Conservation (phyloP, 1,140 invertebrate species). For the Stratiolaelaps scimitus region DNA sequence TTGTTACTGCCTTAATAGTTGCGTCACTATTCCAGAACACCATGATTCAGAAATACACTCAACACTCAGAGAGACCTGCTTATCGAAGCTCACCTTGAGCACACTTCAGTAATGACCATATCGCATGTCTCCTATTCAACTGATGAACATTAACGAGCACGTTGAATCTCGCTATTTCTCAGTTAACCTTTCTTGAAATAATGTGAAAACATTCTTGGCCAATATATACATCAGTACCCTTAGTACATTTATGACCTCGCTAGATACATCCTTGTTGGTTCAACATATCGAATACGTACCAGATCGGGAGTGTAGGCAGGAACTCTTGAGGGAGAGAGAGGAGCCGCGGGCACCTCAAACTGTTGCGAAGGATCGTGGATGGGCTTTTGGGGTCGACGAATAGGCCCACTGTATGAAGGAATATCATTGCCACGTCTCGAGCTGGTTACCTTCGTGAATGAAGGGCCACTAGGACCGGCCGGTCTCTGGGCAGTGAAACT, state of each 20-base stretch:
- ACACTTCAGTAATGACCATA: too few species aligned
- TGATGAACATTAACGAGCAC: too few species aligned
- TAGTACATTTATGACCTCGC: too few species aligned
- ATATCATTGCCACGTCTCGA: background rate
- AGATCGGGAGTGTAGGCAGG: constrained; percentile 14
- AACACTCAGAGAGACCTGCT: too few species aligned
- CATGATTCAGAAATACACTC: too few species aligned
- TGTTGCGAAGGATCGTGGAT: constrained; percentile 17
- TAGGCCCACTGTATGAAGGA: constrained; percentile 14
- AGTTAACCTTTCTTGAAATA: background rate
- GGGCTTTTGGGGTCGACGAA: constrained; percentile 9
- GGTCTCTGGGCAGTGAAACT: too few species aligned
- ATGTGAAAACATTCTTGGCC: background rate
- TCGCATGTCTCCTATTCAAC: too few species aligned
- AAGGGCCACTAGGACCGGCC: background rate
- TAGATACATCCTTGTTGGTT: too few species aligned
- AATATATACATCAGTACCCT: background rate
- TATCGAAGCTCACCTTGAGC: too few species aligned
- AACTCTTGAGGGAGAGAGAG: constrained; percentile 11
- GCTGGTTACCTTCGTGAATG: background rate
- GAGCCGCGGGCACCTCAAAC: constrained; percentile 5
- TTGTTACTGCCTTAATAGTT: too few species aligned
- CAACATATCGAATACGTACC: background rate
- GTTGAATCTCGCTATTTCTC: background rate
- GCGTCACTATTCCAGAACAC: too few species aligned